Evolutionary conservation across 2,113 vertebrate species (phyloP).

Genomic region (Barnardius zonarius): DNA sequence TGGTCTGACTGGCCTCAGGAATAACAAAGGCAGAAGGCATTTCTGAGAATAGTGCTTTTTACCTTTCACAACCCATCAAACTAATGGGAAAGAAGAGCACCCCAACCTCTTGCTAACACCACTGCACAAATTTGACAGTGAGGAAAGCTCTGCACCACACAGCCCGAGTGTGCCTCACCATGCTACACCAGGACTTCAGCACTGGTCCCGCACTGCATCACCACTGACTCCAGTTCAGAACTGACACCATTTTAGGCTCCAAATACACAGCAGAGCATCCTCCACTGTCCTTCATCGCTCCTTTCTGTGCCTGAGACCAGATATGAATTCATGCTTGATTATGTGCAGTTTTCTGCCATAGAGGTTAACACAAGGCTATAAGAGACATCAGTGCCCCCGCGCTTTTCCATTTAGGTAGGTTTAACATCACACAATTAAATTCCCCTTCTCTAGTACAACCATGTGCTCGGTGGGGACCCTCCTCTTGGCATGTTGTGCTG

Average conservation of each 20-base stretch:
- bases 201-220: not conserved
- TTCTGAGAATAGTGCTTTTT: not conserved
- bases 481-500: not conserved
- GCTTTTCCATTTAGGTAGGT: not conserved
- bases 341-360: not conserved
- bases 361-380: not conserved
- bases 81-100: not conserved
- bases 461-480: accelerated
- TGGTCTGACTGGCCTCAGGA: not conserved
- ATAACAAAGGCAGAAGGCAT: not conserved
- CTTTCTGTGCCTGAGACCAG: not conserved
- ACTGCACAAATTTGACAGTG: not conserved
- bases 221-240: not conserved
- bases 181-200: not conserved
- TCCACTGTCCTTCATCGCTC: not conserved
- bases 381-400: not conserved
- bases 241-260: not conserved
- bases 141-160: not conserved
- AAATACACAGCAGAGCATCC: not conserved
- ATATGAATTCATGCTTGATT: not conserved
- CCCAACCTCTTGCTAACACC: not conserved
- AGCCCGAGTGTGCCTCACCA: accelerated
- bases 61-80: not conserved
- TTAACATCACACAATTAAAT: not conserved
- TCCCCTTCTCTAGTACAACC: not conserved